A percentile compares a stretch with the other conserved stretches of the same genome.
Conservation (phyloP, 2,888 invertebrate genomes). For the Standfussiana lucernea region DNA sequence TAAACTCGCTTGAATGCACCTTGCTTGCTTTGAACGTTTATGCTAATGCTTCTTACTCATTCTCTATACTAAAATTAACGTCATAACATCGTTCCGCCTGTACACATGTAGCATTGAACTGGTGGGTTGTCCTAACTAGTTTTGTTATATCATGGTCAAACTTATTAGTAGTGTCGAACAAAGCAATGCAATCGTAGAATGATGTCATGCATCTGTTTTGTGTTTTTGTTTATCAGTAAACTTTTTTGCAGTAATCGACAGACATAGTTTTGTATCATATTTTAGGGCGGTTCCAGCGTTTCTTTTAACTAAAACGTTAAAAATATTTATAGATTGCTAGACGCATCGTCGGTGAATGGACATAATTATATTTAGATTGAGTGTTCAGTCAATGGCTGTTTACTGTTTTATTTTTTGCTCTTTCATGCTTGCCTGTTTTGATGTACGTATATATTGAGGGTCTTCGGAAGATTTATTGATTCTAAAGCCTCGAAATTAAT, state of each 20-base stretch:
- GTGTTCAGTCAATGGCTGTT: slow-evolving; percentile 4
- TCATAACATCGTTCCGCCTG: slow-evolving; percentile 25
- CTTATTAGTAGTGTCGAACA: slow-evolving; percentile 8
- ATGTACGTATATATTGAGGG: background rate
- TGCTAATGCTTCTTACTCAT: slow-evolving; percentile 48
- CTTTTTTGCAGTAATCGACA: background rate
- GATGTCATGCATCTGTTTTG: slow-evolving; percentile 44
- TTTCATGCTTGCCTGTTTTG: background rate
- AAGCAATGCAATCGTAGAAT: slow-evolving; percentile 14
- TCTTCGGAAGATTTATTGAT: too few species aligned
- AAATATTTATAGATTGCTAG: background rate
- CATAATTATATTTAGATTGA: background rate
- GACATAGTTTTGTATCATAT: background rate
- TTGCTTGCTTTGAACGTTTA: slow-evolving; percentile 42
- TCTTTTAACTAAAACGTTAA: background rate
- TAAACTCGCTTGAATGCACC: slow-evolving; percentile 33
- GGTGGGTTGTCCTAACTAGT: slow-evolving; percentile 7
- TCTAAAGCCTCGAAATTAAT: background rate
- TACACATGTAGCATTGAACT: slow-evolving; percentile 25
- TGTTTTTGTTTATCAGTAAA: slow-evolving; percentile 18
- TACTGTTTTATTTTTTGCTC: slow-evolving; percentile 1
- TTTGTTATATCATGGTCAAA: slow-evolving; percentile 24
- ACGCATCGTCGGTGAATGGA: background rate
- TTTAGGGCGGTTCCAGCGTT: background rate
- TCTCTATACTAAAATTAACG: slow-evolving; percentile 52